phyloP scores from a whole-genome alignment of 2,113 vertebrate genomes.

The Phalacrocorax aristotelis region DNA sequence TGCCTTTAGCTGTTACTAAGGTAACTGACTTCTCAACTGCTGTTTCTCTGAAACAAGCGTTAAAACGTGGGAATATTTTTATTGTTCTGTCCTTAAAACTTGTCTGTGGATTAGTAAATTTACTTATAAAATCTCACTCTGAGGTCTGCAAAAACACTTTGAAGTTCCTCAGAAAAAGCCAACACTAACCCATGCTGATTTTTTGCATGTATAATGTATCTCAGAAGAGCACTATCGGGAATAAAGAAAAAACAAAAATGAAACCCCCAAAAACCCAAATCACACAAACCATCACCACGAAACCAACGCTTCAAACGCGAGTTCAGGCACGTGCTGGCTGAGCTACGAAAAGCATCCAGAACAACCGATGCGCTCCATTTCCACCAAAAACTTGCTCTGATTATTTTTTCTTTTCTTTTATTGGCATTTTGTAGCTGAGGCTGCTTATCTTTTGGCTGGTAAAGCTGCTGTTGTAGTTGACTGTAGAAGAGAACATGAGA shows the following conservation, averaged over 20 bases:
- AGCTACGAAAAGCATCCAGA: background rate
- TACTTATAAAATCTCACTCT: background rate
- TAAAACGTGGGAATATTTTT: conserved; percentile 4
- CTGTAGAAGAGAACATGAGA: background rate
- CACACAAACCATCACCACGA: background rate
- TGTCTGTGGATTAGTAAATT: background rate
- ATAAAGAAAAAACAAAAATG: background rate
- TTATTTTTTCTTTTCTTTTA: background rate
- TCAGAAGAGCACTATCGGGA: background rate
- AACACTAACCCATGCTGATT: background rate
- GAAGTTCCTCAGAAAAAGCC: background rate
- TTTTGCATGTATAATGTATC: background rate
- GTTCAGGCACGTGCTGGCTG: background rate
- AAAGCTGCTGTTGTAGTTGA: background rate
- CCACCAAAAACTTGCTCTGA: background rate
- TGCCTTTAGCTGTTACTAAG: conserved; percentile 66
- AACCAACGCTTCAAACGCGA: background rate
- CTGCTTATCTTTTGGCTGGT: background rate
- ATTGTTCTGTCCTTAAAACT: background rate
- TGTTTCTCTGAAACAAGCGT: conserved; percentile 6
- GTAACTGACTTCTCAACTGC: conserved; percentile 8
- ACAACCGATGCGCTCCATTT: background rate
- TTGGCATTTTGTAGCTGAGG: background rate
- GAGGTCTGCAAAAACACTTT: background rate
- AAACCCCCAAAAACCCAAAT: background rate